These are phyloP conservation scores for Batillaria attramentaria DNA, from an alignment of 1,140 invertebrate species.

Conservation along the genomic window DNA sequence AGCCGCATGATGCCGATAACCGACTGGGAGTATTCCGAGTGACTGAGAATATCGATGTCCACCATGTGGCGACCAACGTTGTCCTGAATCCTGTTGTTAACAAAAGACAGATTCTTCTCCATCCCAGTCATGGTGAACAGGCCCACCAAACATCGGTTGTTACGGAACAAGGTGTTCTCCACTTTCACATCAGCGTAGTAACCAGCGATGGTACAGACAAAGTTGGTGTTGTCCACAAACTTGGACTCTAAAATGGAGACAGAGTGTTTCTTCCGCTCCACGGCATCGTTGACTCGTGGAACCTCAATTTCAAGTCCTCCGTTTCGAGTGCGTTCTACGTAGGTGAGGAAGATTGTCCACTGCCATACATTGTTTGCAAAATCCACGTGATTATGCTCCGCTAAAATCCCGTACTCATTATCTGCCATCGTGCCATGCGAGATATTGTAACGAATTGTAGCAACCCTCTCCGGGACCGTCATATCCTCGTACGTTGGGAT, in stretches of 20 bases:
- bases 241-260: slow-evolving; percentile 59
- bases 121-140: slow-evolving; percentile 92
- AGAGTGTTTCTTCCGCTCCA: slow-evolving; percentile 59
- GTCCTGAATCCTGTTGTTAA: slow-evolving; percentile 81
- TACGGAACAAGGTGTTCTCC: slow-evolving; percentile 86
- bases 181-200: slow-evolving; percentile 88
- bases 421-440: slow-evolving; percentile 54
- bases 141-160: slow-evolving; percentile 89
- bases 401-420: slow-evolving; percentile 65
- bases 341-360: slow-evolving; percentile 78
- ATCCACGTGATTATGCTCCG: slow-evolving; percentile 70
- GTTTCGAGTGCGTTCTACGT: slow-evolving; percentile 82
- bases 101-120: slow-evolving; percentile 93
- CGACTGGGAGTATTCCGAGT: slow-evolving; percentile 91
- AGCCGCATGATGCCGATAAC: slow-evolving; percentile 84
- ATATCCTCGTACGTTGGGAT: slow-evolving; percentile 70
- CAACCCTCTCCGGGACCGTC: slow-evolving; percentile 68
- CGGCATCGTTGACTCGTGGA: slow-evolving; percentile 64
- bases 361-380: slow-evolving; percentile 72
- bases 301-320: slow-evolving; percentile 82
- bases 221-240: slow-evolving; percentile 61
- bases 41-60: slow-evolving; percentile 90
- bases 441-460: slow-evolving; percentile 67
- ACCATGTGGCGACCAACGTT: slow-evolving; percentile 88
- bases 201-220: slow-evolving; percentile 78